These are phyloP conservation scores for Mixornis gularis DNA, from an alignment of 2,113 vertebrate species.

Conservation along the genomic window DNA sequence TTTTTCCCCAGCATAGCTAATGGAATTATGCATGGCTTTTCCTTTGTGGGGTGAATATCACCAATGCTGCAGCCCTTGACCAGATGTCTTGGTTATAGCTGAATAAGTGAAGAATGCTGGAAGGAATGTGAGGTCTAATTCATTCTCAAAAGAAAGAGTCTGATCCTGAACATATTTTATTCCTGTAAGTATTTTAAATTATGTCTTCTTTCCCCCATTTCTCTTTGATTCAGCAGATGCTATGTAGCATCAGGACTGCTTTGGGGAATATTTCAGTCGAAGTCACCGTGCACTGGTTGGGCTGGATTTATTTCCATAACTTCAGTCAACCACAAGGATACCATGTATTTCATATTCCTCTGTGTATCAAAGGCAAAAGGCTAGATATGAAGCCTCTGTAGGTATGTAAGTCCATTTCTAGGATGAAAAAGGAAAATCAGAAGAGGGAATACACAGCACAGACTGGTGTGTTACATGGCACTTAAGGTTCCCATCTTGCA, in stretches of 20 bases:
- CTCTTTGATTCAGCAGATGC: constrained; percentile 48
- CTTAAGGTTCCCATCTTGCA: not conserved
- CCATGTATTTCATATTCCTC: not conserved
- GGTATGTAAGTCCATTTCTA: not conserved
- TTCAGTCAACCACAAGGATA: not conserved
- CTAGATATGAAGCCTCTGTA: not conserved
- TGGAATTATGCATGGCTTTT: not conserved
- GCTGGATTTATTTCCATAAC: not conserved
- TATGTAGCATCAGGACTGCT: not conserved
- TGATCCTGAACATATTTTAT: constrained; percentile 28
- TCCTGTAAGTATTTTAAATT: constrained; percentile 22
- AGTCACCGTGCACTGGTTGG: not conserved
- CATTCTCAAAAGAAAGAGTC: not conserved
- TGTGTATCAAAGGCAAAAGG: not conserved
- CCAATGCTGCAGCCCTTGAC: constrained; percentile 10
- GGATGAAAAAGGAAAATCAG: not conserved
- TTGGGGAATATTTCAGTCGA: not conserved
- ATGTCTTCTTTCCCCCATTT: constrained; percentile 45
- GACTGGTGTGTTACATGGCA: not conserved
- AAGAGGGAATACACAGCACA: not conserved
- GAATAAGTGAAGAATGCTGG: not conserved
- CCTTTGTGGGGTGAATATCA: not conserved
- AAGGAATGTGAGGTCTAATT: constrained; percentile 4
- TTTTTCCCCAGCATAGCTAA: not conserved
- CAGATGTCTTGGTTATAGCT: constrained; percentile 38